A percentile compares a stretch with the other conserved stretches of the same genome.
Evolutionary conservation across 1,140 invertebrate species (phyloP).

Genomic region (Drosophila suzukii): DNA sequence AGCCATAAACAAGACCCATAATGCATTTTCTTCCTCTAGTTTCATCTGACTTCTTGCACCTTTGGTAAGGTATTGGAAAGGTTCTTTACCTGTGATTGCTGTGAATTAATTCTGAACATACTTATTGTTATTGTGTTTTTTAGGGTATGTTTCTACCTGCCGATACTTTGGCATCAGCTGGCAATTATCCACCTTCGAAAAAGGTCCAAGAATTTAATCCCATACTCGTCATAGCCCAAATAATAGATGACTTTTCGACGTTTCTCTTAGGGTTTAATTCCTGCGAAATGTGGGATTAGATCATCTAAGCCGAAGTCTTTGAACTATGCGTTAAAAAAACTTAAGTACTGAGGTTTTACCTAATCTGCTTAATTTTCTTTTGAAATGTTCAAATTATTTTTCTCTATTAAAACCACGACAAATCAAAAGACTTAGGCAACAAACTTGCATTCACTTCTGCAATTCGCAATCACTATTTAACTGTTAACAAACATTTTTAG

Average conservation of each 20-base stretch:
- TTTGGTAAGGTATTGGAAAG: constrained; percentile 12
- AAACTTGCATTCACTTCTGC: constrained; percentile 15
- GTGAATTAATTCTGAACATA: constrained; percentile 50
- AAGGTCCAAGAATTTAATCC: constrained; percentile 19
- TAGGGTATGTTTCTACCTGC: constrained; percentile 39
- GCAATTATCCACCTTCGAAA: constrained; percentile 39
- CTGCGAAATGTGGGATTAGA: constrained; percentile 39
- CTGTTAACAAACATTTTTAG: constrained; percentile 4
- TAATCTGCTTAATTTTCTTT: not conserved
- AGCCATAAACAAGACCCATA: not conserved
- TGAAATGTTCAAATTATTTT: not conserved
- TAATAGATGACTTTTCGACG: constrained; percentile 44
- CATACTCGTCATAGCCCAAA: constrained; percentile 7
- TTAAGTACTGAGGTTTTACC: not conserved
- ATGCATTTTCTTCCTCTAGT: constrained; percentile 23
- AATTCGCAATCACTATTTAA: constrained; percentile 1
- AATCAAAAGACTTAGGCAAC: constrained; percentile 43
- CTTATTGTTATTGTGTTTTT: constrained; percentile 31
- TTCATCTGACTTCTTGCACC: constrained; percentile 69
- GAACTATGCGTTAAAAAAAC: not conserved
- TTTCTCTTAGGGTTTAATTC: constrained; percentile 29
- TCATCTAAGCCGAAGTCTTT: constrained; percentile 8
- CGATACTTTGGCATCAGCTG: constrained; percentile 39
- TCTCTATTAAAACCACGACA: no score
- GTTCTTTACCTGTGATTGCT: constrained; percentile 42